These are phyloP conservation scores for Hippoglossus stenolepis DNA, from an alignment of 2,113 vertebrate species.

Conservation along the genomic window DNA sequence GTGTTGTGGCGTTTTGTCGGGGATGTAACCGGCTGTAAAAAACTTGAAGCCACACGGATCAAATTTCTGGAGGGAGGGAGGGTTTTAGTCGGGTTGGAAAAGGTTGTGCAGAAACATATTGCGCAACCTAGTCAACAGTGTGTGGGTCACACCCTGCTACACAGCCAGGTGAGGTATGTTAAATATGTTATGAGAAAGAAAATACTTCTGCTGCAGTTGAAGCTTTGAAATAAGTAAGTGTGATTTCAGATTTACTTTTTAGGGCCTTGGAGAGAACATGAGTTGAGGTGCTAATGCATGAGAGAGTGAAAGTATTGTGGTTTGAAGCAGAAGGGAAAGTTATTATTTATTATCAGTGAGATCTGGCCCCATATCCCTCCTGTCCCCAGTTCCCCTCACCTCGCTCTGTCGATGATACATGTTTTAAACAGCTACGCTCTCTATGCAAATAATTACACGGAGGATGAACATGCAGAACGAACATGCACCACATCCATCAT, in stretches of 20 bases:
- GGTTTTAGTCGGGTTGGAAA: neutral
- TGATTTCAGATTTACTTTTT: too few species aligned
- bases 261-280: neutral
- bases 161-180: constrained; percentile 18
- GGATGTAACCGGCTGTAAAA: neutral
- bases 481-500: neutral
- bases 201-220: neutral
- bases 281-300: neutral
- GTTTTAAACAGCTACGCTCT: too few species aligned
- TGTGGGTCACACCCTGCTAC: constrained; percentile 19
- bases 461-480: neutral
- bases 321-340: neutral
- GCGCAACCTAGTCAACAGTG: neutral
- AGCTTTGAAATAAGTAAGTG: neutral
- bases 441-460: neutral
- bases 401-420: too few species aligned
- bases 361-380: neutral
- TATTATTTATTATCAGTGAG: neutral
- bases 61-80: constrained; percentile 1
- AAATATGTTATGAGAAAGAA: neutral
- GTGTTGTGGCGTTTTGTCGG: neutral
- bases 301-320: neutral
- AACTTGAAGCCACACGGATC: neutral
- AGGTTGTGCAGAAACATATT: neutral
- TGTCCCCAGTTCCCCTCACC: too few species aligned